These are phyloP conservation scores for Malacoctenus gilli DNA, from an alignment of 2,797 vertebrate genomes.

Conservation along the genomic window DNA sequence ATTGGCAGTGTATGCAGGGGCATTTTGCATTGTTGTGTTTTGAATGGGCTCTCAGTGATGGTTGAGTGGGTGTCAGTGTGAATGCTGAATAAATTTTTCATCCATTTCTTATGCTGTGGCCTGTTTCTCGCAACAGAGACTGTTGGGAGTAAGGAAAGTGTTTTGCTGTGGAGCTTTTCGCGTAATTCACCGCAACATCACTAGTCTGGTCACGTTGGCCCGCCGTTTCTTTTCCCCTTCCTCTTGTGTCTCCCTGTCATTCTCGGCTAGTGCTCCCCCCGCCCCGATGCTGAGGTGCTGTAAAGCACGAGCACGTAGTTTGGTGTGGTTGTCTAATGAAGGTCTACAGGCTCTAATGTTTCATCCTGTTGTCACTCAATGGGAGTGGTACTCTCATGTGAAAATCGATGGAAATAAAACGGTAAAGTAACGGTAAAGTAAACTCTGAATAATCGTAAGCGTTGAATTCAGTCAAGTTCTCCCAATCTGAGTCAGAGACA, in stretches of 20 bases:
- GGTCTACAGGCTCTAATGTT: constrained; percentile 38
- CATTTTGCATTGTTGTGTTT: constrained; percentile 50
- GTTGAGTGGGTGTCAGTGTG: constrained; percentile 26
- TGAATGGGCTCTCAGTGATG: constrained; percentile 37
- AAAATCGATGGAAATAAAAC: constrained; percentile 29
- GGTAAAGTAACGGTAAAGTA: constrained; percentile 17
- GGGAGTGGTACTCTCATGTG: constrained; percentile 44
- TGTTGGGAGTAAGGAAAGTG: constrained; percentile 35
- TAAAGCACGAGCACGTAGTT: constrained; percentile 63
- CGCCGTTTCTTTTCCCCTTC: constrained; percentile 30
- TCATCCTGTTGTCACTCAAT: constrained; percentile 48
- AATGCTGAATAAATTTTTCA: constrained; percentile 39
- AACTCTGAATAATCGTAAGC: constrained; percentile 16
- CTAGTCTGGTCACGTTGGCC: constrained; percentile 62
- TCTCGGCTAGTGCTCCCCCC: constrained; percentile 3
- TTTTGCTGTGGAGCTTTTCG: constrained; percentile 55
- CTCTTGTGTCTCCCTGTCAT: constrained; percentile 32
- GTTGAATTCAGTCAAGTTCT: constrained; percentile 21
- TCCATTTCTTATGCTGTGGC: constrained; percentile 24
- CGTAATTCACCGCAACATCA: constrained; percentile 55
- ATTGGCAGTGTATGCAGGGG: constrained; percentile 17
- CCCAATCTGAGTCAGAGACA: not conserved
- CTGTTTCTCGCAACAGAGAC: constrained; percentile 50
- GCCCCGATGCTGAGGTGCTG: constrained; percentile 26
- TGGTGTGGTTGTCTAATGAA: constrained; percentile 65